Conservation (phyloP, 1,140 invertebrate species). For the Drosophila malerkotliana region DNA sequence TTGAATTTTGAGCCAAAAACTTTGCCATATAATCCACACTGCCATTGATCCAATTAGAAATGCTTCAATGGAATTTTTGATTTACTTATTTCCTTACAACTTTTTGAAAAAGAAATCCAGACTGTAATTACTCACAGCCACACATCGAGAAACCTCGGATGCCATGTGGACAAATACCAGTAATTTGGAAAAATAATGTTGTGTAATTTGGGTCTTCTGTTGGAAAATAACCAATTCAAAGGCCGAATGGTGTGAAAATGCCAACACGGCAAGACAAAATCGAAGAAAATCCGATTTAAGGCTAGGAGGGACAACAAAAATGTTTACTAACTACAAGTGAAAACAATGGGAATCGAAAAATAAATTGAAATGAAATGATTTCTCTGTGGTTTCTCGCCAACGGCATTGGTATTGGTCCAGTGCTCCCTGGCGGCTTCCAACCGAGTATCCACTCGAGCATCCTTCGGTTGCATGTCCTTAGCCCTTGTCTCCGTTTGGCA, state of each 20-base stretch:
- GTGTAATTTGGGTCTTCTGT: constrained; percentile 27
- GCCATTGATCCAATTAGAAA: constrained; percentile 57
- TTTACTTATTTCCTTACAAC: constrained; percentile 11
- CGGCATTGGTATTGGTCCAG: constrained; percentile 2
- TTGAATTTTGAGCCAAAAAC: constrained; percentile 9
- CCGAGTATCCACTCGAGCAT: constrained; percentile 26
- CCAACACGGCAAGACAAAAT: constrained; percentile 43
- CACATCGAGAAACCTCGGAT: background rate
- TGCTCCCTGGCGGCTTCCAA: constrained; percentile 21
- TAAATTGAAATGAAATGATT: constrained; percentile 79
- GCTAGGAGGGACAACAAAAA: constrained; percentile 22
- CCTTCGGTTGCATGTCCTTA: constrained; percentile 7
- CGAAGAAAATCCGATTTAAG: constrained; percentile 24
- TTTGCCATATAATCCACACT: background rate
- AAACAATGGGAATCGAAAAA: constrained; percentile 76
- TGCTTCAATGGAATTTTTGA: constrained; percentile 44
- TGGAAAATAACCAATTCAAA: constrained; percentile 36
- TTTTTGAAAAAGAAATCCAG: constrained; percentile 1
- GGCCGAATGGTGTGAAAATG: constrained; percentile 62
- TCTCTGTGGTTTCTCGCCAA: constrained; percentile 41
- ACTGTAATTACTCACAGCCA: constrained; percentile 29
- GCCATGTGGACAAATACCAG: constrained; percentile 16
- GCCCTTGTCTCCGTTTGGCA: constrained; percentile 32
- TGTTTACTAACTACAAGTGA: constrained; percentile 39
- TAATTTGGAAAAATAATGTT: constrained; percentile 41